A percentile compares a stretch with the other conserved stretches of the same genome.
Evolutionary conservation across 2,797 vertebrate genomes (phyloP).

Genomic region (Trichosurus vulpecula): DNA sequence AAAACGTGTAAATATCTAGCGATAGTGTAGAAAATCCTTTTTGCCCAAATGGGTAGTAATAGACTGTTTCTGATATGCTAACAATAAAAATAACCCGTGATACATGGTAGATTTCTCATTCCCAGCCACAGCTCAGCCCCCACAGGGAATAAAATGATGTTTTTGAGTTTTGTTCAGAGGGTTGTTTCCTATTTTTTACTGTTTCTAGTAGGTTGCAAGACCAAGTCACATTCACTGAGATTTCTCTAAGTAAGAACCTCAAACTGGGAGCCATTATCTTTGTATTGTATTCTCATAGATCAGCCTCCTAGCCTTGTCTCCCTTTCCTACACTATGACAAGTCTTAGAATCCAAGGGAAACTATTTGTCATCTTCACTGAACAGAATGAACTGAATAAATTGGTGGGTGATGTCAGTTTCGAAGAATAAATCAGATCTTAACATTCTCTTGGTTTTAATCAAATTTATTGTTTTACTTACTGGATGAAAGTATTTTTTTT

Average conservation of each 20-base stretch:
- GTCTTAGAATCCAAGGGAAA: constrained; percentile 1
- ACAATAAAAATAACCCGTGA: neutral
- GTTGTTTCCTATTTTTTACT: constrained; percentile 7
- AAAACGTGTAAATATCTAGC: neutral
- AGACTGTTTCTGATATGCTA: neutral
- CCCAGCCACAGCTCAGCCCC: neutral
- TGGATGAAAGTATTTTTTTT: constrained; percentile 22
- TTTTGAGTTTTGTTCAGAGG: neutral
- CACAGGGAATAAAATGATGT: neutral
- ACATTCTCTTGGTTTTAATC: constrained; percentile 10
- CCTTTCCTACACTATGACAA: constrained; percentile 6
- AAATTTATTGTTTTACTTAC: constrained; percentile 44
- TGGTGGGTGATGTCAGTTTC: constrained; percentile 11
- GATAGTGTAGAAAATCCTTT: neutral
- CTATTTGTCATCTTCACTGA: neutral
- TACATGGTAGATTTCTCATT: neutral
- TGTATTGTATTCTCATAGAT: neutral
- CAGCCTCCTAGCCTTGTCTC: constrained; percentile 16
- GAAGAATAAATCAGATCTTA: neutral
- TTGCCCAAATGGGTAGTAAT: neutral
- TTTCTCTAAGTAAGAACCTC: neutral
- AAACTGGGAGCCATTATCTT: neutral
- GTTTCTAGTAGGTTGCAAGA: constrained; percentile 9
- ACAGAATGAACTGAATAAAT: neutral
- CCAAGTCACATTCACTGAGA: neutral